A percentile compares a stretch with the other conserved stretches of the same genome.
phyloP scores from a whole-genome alignment of 1,140 invertebrate genomes.

The Aphis craccivora region DNA sequence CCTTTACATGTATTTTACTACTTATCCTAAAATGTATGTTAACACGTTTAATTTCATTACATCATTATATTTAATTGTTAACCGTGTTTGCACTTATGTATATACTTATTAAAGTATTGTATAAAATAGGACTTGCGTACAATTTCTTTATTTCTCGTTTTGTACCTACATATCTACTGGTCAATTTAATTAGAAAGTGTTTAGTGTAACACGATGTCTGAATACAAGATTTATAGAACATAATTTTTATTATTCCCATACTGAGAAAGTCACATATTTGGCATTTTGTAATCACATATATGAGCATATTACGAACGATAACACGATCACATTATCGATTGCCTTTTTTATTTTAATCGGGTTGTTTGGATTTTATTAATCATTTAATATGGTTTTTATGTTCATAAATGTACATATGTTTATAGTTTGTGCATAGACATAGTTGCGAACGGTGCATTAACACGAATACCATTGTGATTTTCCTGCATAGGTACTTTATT shows the following conservation, averaged over 20 bases:
- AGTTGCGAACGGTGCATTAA: not conserved
- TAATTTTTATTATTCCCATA: not conserved
- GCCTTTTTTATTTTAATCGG: slow-evolving; percentile 12
- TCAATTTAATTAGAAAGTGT: slow-evolving; percentile 56
- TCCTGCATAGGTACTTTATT: not conserved
- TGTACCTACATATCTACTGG: slow-evolving; percentile 32
- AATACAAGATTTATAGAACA: not conserved
- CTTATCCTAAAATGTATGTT: not conserved
- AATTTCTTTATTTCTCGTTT: slow-evolving; percentile 48
- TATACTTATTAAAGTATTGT: not conserved
- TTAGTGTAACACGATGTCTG: not conserved
- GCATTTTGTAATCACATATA: slow-evolving; percentile 19
- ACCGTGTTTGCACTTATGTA: not conserved
- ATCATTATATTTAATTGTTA: not conserved
- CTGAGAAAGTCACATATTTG: slow-evolving; percentile 22
- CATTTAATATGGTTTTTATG: not conserved
- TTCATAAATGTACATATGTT: not conserved
- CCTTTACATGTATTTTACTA: not conserved
- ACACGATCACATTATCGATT: not conserved
- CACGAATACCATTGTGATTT: not conserved
- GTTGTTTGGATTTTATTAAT: slow-evolving; percentile 19
- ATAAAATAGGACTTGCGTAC: not conserved
- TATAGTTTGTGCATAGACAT: not conserved
- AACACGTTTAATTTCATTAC: not conserved
- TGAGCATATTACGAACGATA: not conserved